A percentile compares a stretch with the other conserved stretches of the same genome.
These are phyloP conservation scores for Chaetura pelagica DNA, from an alignment of 2,113 vertebrate species.

Conservation along the genomic window DNA sequence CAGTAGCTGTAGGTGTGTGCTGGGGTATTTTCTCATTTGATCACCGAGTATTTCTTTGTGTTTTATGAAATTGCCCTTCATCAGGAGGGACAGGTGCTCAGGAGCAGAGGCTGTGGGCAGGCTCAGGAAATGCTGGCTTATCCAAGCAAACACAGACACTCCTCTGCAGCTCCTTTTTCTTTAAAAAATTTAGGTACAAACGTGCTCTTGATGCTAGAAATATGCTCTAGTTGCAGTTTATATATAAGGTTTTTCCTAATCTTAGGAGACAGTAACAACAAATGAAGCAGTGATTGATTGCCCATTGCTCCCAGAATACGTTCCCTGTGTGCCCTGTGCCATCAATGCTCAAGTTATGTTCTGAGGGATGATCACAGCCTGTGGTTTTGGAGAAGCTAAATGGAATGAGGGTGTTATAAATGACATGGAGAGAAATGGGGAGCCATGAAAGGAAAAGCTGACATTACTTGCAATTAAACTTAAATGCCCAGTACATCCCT, in stretches of 20 bases:
- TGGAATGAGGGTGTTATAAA: not conserved
- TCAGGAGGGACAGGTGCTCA: not conserved
- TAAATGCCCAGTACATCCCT: not conserved
- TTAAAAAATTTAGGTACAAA: not conserved
- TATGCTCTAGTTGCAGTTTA: not conserved
- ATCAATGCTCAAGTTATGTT: rapidly evolving
- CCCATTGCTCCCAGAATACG: not conserved
- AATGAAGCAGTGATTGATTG: not conserved
- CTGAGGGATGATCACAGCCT: not conserved
- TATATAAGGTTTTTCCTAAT: not conserved
- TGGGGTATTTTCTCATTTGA: not conserved
- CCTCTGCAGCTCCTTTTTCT: not conserved
- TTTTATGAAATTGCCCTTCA: not conserved
- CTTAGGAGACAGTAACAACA: not conserved
- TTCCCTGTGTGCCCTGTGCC: not conserved
- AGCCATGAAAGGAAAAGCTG: not conserved
- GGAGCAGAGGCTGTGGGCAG: not conserved
- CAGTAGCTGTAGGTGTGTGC: not conserved
- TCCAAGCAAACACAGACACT: not conserved
- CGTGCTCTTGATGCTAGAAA: not conserved
- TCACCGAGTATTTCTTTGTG: not conserved
- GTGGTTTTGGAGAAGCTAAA: not conserved
- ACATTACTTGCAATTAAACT: not conserved
- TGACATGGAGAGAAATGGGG: not conserved
- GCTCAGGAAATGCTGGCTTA: not conserved